Evolutionary conservation across 2,888 invertebrate species (phyloP), one percentile per base, ranked within the genome.

Genomic region (Helicoverpa assulta): DNA sequence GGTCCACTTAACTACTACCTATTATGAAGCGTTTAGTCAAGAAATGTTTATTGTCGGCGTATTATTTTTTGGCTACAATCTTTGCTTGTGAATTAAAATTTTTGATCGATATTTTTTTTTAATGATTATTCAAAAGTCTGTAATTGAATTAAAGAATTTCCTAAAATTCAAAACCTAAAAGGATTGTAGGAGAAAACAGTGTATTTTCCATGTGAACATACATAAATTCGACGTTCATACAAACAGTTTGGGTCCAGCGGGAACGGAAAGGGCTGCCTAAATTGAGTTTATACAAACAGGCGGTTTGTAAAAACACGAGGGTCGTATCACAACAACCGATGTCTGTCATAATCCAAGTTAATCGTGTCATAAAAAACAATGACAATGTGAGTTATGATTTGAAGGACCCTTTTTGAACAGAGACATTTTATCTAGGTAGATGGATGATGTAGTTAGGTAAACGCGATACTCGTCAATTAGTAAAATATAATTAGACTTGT

Each of bases 231-330:
- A 21, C 47, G 60, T 14, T 21, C 52, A 50, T 60, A 75, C 76
- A 68, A 19, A 67, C 54, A 33, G 12, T 29, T 65, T 7, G 64
- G 54, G 55, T 62, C 76, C 67, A 55, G 19, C 55, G 74, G 83
- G 71, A 80, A 71, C 69, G 63, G 52, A 40, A 56, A 69, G 57
- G 78, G 65, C 29, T 60, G 21, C 56, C 75, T 66, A 74, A 77
- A 77, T 80, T 68, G 64, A 69, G 80, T 77, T 79, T 68, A 64
- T 73, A 71, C 70, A 73, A 73, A 77, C 57, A 63, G 58, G 60
- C 72, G 67, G 67, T 75, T 80, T 80, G 67, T 81, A 58, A 70
- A 70, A 77, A 83, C 73, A 66, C 56, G 62, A 73, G 51, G 62
- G 62, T 79, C 75, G 63, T 66, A 57, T 80, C 59, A 65, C 56